These are phyloP conservation scores for Callitettix versicolor DNA, from an alignment of 1,140 invertebrate genomes.

Conservation along the genomic window DNA sequence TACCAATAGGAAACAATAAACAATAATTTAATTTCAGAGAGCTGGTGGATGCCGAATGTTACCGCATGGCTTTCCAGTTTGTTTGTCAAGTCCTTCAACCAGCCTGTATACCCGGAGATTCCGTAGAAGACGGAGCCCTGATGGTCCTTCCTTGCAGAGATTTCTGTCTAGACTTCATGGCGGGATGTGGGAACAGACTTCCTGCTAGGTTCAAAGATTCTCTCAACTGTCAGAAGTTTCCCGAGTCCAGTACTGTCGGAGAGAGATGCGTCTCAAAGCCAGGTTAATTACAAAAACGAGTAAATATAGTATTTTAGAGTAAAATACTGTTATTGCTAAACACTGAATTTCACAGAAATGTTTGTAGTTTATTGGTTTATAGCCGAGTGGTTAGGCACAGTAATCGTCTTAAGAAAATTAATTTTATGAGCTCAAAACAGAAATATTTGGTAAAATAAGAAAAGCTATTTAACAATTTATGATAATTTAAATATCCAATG, in stretches of 20 bases:
- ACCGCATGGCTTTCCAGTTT: constrained; percentile 71
- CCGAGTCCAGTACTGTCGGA: constrained; percentile 59
- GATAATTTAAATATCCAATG: too few species aligned
- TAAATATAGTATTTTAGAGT: too few species aligned
- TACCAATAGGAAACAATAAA: too few species aligned
- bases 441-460: too few species aligned
- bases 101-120: constrained; percentile 47
- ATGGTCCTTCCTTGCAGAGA: constrained; percentile 63
- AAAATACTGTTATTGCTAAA: neutral
- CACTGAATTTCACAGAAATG: too few species aligned
- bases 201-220: constrained; percentile 53
- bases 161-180: constrained; percentile 76
- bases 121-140: constrained; percentile 33
- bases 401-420: too few species aligned
- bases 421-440: too few species aligned
- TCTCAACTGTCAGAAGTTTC: constrained; percentile 70
- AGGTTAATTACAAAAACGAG: too few species aligned
- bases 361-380: too few species aligned
- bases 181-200: constrained; percentile 64
- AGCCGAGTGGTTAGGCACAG: too few species aligned
- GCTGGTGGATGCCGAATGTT: constrained; percentile 78
- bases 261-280: constrained; percentile 60
- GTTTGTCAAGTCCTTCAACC: constrained; percentile 77
- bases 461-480: too few species aligned
- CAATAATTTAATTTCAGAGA: constrained; percentile 45